phyloP scores from a whole-genome alignment of 2,113 vertebrate species.

The Chaetorhynchus papuensis region DNA sequence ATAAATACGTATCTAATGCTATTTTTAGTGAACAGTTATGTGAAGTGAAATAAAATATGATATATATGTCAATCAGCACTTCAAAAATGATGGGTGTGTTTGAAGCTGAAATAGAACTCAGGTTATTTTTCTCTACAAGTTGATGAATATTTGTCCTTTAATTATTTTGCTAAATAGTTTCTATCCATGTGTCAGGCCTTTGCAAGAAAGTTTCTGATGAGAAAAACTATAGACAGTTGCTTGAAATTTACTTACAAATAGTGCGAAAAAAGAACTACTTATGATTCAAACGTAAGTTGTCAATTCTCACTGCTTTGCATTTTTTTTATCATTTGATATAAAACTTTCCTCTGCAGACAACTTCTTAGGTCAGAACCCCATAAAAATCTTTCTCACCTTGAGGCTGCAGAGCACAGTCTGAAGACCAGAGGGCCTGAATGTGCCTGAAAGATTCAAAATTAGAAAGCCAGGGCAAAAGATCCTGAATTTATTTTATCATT shows the following conservation, averaged over 20 bases:
- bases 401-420: neutral
- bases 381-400: neutral
- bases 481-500: neutral
- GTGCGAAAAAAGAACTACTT: neutral
- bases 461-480: neutral
- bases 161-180: neutral
- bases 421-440: neutral
- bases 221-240: neutral
- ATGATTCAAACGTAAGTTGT: neutral
- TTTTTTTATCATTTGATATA: neutral
- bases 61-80: neutral
- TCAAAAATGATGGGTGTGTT: neutral
- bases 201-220: neutral
- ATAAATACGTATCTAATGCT: constrained; percentile 15
- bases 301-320: neutral
- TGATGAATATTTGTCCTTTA: neutral
- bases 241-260: neutral
- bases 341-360: neutral
- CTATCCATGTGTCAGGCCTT: neutral
- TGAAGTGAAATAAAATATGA: neutral
- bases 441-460: neutral
- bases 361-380: neutral
- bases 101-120: neutral
- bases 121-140: neutral
- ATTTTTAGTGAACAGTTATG: constrained; percentile 25